These are phyloP conservation scores for Pheosia tremula DNA, from an alignment of 2,888 invertebrate genomes.

Conservation along the genomic window DNA sequence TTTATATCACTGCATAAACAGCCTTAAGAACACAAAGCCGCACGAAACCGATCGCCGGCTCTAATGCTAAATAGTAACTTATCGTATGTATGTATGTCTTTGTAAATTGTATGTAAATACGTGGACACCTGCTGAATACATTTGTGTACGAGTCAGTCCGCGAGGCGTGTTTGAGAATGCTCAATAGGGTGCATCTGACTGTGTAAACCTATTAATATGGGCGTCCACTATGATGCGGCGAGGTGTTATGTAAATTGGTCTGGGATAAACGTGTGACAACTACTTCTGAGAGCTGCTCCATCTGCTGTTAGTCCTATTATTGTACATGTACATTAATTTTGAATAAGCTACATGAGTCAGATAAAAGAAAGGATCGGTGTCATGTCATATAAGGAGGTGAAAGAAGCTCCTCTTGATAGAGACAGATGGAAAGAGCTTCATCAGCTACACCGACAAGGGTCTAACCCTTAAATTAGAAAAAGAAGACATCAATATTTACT, in stretches of 20 bases:
- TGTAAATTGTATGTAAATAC: constrained; percentile 83
- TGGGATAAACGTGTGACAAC: constrained; percentile 55
- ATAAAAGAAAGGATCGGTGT: too few species aligned
- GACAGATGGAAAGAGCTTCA: too few species aligned
- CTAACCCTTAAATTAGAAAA: too few species aligned
- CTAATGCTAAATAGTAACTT: constrained; percentile 65
- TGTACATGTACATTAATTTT: too few species aligned
- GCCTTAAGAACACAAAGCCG: constrained; percentile 17
- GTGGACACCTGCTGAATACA: constrained; percentile 82
- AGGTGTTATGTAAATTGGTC: constrained; percentile 66
- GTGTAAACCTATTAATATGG: constrained; percentile 79
- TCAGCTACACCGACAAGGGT: too few species aligned
- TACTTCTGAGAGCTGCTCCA: constrained; percentile 28
- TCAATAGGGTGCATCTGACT: constrained; percentile 73
- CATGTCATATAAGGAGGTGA: too few species aligned
- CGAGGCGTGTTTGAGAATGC: constrained; percentile 70
- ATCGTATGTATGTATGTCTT: constrained; percentile 65
- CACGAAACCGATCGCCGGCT: constrained; percentile 64
- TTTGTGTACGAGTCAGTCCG: constrained; percentile 66
- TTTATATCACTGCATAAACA: neutral
- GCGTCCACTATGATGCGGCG: constrained; percentile 56
- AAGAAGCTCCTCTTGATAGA: too few species aligned
- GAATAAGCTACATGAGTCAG: too few species aligned
- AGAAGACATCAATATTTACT: too few species aligned
- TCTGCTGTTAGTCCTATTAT: neutral